Evolutionary conservation across 2,113 vertebrate species (phyloP).

Genomic region (Ascaphus truei): DNA sequence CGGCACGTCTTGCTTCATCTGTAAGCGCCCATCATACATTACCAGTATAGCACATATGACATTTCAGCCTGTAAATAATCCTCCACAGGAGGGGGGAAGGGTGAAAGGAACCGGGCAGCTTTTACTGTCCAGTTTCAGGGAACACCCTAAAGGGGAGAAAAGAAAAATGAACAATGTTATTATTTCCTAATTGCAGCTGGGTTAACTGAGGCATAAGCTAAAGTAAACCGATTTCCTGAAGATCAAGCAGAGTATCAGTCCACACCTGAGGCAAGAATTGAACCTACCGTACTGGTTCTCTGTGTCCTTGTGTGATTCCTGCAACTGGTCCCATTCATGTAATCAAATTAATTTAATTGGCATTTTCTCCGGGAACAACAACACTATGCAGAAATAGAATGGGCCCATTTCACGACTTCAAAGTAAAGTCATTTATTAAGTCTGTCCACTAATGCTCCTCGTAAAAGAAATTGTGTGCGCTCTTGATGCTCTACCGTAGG

Average conservation of each 20-base stretch:
- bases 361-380: background rate
- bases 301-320: background rate
- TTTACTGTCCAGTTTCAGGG: background rate
- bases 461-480: too few species aligned
- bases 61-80: background rate
- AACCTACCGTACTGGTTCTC: background rate
- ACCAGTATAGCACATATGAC: too few species aligned
- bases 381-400: too few species aligned
- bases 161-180: constrained; percentile 9
- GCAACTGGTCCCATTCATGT: background rate
- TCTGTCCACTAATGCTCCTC: background rate
- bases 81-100: background rate
- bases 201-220: background rate
- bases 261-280: background rate
- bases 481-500: too few species aligned
- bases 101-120: background rate
- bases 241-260: background rate
- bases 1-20: too few species aligned
- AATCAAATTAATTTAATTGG: background rate
- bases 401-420: background rate
- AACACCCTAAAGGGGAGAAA: background rate
- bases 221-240: background rate
- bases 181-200: background rate
- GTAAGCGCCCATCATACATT: too few species aligned
- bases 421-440: background rate